phyloP scores from a whole-genome alignment of 2,113 vertebrate genomes.

The Paramormyrops kingsleyae region DNA sequence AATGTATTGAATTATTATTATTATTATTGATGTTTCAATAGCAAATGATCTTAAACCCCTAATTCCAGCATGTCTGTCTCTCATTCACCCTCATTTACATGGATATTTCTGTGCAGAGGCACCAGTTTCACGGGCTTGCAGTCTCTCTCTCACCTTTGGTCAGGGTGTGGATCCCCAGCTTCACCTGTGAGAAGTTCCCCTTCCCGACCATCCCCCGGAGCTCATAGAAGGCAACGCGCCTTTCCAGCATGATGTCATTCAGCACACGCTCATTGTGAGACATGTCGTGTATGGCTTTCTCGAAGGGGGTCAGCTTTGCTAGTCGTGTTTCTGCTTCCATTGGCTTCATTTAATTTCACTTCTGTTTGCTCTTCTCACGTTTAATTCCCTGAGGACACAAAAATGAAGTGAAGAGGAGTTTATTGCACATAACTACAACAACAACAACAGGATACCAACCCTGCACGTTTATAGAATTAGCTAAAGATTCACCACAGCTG shows the following conservation, averaged over 20 bases:
- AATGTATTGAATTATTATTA: background rate
- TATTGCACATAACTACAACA: background rate
- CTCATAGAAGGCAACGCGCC: constrained; percentile 64
- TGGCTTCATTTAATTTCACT: constrained; percentile 27
- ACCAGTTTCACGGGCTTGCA: background rate
- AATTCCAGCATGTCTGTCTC: background rate
- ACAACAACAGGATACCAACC: background rate
- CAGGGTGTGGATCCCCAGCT: constrained; percentile 59
- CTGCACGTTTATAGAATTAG: background rate
- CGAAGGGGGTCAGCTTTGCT: constrained; percentile 48
- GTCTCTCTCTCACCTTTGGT: constrained; percentile 57
- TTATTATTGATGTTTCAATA: background rate
- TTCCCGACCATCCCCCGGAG: constrained; percentile 62
- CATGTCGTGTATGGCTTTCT: constrained; percentile 60
- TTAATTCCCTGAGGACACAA: constrained; percentile 36
- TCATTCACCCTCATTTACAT: background rate
- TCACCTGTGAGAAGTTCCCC: constrained; percentile 66
- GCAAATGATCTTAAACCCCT: background rate
- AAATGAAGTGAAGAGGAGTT: background rate
- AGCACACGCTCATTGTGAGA: constrained; percentile 49
- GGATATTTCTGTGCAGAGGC: background rate
- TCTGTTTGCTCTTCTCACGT: constrained; percentile 32
- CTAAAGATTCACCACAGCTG: background rate
- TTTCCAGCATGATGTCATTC: constrained; percentile 53
- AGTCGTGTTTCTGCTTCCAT: constrained; percentile 40